Percentiles rank a stretch among this genome's conserved stretches.
These are phyloP conservation scores for Bucorvus abyssinicus DNA, from an alignment of 2,797 vertebrate genomes.

Conservation along the genomic window DNA sequence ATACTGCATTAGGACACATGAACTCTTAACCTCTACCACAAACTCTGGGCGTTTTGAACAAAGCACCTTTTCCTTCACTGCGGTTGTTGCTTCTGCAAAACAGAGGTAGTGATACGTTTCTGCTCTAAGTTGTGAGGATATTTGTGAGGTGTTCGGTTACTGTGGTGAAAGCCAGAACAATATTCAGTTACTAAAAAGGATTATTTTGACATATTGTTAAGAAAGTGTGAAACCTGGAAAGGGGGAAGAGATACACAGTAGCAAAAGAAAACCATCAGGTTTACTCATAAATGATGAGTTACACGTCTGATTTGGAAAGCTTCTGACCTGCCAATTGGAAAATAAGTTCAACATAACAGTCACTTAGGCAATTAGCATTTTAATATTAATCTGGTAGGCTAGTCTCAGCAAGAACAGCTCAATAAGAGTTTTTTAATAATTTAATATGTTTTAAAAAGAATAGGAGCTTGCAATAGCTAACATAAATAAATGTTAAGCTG, in stretches of 20 bases:
- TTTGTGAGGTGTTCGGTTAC: neutral
- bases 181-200: neutral
- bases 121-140: neutral
- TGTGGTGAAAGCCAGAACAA: neutral
- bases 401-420: neutral
- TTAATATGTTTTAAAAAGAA: neutral
- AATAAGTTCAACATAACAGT: neutral
- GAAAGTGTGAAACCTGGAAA: neutral
- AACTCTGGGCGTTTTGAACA: neutral
- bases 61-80: neutral
- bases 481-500: neutral
- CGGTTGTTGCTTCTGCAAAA: neutral
- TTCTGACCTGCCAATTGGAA: neutral
- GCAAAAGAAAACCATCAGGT: neutral
- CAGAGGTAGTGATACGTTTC: neutral
- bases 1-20: neutral
- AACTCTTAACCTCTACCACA: neutral
- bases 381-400: neutral
- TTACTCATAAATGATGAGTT: neutral
- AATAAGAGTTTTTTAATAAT: neutral
- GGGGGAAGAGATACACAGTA: neutral
- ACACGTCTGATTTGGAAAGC: neutral
- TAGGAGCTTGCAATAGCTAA: neutral
- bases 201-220: neutral
- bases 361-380: neutral